Evolutionary conservation across 2,113 vertebrate genomes (phyloP), one percentile per base, ranked within the genome.

Genomic region (Paracanthobrama guichenoti): DNA sequence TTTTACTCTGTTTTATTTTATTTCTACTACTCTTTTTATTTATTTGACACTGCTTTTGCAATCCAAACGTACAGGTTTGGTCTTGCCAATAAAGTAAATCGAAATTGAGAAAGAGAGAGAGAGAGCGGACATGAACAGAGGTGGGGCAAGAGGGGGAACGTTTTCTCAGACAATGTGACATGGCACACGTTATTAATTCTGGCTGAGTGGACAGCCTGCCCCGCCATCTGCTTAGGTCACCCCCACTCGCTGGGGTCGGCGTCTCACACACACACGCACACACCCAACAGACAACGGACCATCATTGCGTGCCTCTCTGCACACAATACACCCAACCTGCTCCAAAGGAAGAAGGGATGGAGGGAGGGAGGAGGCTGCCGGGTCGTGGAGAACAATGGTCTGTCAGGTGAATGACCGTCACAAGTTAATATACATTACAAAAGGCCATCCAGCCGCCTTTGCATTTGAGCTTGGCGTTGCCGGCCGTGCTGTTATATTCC

Each of bases 171-270:
- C 95, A 95, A 95, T 96, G 94, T 94, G 95, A 95, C 95, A 93
- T 94, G 95, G 95, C 95, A 96, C 95, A 96, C 94, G 93, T 92
- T 95, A 94, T 96, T 96, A 95, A 95, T 96, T 96, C 94, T 94
- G 95, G 95, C 94, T 96, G 94, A 95, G 91, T 91, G 93, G 95
- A 94, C 92, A 92, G 91, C 93, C 94, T 95, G 95, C 93, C 92
- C 91, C 92, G 94, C 94, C 94, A 96, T 96, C 94, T 94, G 94
- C 94, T 95, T 94, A 92, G 94, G 95, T 96, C 95, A 95, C 94
- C 92, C 92, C 91, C 94, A 88, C 95, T 94, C 92, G 93, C 93
- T 92, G 92, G 91, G 93, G 95, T 95, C 93, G 92, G 95, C 94
- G 90, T 96, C 93, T 87, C 72, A n/a, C n/a, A n/a, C n/a, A n/a